Evolutionary conservation across 2,888 invertebrate species (phyloP), one percentile per base, ranked within the genome.

Genomic region (Trypoxylon attenuatum): DNA sequence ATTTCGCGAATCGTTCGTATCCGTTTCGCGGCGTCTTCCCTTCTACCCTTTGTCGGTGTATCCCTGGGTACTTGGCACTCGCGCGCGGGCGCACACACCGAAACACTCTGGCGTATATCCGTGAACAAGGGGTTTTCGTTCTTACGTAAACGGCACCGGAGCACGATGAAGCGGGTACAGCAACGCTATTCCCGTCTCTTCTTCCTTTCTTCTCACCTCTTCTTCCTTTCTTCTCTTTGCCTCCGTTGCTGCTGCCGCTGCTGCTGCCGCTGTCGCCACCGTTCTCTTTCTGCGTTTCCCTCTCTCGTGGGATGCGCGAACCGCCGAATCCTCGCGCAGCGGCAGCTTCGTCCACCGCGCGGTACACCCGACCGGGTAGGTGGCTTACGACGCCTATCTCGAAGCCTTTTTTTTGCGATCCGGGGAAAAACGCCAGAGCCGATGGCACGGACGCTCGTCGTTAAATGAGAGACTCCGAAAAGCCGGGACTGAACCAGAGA

Each of bases 401-500:
- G 19, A 6, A 16, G 21, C 29, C 33, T 47, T 23, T 33, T 16
- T 52, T 42, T 53, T 16, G 49, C 45, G 27, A 15, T 45, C 51
- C 59, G 51, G 62, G 41, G 42, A 43, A 60, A 70, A 67, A 72
- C 56, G 53, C 54, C 46, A 39, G 62, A 23, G 45, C 66, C 58
- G 62, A 55, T 63, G 41, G 55, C 70, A 58, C 62, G 64, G 67
- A 63, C 63, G 64, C 68, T 76, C 70, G 61, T 67, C 67, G 70
- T 73, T 61, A 75, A 75, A 76, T 76, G 71, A 65, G 71, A 71
- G 77, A 74, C 74, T 64, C 63, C 42, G 67, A 69, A 71, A 74
- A 61, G 59, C 71, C 60, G 74, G 64, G 69, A 65, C 71, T 54
- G 65, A 71, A 71, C 54, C 63, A 47, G 42, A 73, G 71, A 66